Base-by-base conservation (phyloP, 1,140 invertebrate species). In the Ephestia elutella region DNA sequence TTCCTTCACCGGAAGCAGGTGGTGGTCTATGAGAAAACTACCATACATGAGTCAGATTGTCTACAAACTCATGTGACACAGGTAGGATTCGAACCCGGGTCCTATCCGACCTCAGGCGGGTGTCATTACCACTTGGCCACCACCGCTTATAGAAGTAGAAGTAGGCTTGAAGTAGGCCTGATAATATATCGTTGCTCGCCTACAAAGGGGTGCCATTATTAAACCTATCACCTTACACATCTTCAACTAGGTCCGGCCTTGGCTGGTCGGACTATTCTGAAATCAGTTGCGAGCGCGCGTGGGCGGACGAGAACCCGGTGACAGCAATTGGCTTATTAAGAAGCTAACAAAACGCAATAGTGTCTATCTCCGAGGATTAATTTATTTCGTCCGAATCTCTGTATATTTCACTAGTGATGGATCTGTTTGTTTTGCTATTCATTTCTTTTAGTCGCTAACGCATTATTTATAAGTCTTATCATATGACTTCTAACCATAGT, bases 291-390 rank as follows among this genome's bases (percentile, higher is more conserved):
- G 62, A 62, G 44, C 70, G 68, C 70, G 68, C 78, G 81, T 81
- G 73, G 82, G 80, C 73, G 82, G 73, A 68, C 68, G 56, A 44
- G 58, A 69, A 60, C 56, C 61, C 66, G 68, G 59, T 75, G 81
- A 80, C 79, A 81, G 76, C 79, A 75, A 82, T 80, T 79, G 79
- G 73, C 73, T 82, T 82, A 82, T 82, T 79, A 81, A 76, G 68
- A 71, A 74, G 60, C 70, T 68, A 77, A 80, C 70, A 62, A 68
- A 80, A 78, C 68, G 66, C 71, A 74, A 75, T 70, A 63, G 63
- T 65, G 56, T 65, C 64, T 63, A 71, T 59, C 62, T 73, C 60
- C 56, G 38, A 49, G 66, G 70, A 73, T 75, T 74, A 68, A 75
- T 79, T 71, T 74, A 74, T 73, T 77, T 63, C 63, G 60, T 66